These are phyloP conservation scores for Barypeithes pellucidus DNA, from an alignment of 2,888 invertebrate genomes.

Conservation along the genomic window DNA sequence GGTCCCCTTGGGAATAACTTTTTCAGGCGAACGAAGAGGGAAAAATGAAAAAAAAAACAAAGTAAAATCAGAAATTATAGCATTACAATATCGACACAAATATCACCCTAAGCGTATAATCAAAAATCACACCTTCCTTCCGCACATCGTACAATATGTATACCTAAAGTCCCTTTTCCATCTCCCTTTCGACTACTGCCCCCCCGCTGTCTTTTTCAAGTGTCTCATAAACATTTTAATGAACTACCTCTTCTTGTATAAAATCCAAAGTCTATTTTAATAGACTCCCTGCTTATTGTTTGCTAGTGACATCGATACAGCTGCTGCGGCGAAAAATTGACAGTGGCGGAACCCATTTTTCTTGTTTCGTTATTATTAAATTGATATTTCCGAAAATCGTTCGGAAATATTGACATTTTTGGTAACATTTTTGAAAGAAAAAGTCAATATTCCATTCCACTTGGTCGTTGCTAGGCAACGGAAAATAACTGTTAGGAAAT, in stretches of 20 bases:
- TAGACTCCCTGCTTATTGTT: conserved; percentile 63
- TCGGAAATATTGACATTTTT: too few relatives aligned
- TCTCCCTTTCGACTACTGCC: conserved; percentile 55
- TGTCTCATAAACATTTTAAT: conserved; percentile 70
- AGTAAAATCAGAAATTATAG: too few relatives aligned
- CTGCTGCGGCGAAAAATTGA: conserved; percentile 63
- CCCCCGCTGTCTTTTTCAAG: conserved; percentile 65
- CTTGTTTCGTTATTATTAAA: too few relatives aligned
- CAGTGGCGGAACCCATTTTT: conserved; percentile 36
- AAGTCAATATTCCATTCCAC: too few relatives aligned
- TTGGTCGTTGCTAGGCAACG: too few relatives aligned
- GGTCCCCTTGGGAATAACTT: too few relatives aligned
- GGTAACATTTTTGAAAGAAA: too few relatives aligned
- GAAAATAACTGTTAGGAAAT: too few relatives aligned
- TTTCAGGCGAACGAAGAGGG: too few relatives aligned
- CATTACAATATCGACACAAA: not conserved
- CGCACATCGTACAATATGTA: conserved; percentile 4
- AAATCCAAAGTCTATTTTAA: conserved; percentile 69
- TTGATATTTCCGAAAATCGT: too few relatives aligned
- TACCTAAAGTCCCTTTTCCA: conserved; percentile 12
- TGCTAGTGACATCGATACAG: conserved; percentile 65
- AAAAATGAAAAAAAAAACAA: too few relatives aligned
- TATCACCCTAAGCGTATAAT: not conserved
- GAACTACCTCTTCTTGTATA: conserved; percentile 69
- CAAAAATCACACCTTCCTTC: conserved; percentile 33